Evolutionary conservation across 1,140 invertebrate species (phyloP), one percentile per base, ranked within the genome.

Genomic region (Adelges cooleyi): DNA sequence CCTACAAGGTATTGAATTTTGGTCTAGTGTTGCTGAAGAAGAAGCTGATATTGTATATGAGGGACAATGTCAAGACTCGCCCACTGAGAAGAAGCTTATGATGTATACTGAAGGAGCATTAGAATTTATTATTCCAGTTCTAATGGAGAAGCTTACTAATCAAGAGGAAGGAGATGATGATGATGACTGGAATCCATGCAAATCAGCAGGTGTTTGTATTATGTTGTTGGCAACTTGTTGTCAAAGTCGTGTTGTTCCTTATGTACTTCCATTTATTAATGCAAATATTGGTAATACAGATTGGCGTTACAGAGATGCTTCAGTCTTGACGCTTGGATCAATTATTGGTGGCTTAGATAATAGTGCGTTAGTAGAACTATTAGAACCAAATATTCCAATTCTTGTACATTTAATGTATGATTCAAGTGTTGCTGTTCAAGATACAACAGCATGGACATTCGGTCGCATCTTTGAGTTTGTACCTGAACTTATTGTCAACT

Each of bases 11-110:
- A 99, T 99, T 76, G 97, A 99, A 76, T 99, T 99, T 78, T 99
- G 97, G 97, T 98, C 95, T 0, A 98, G 95, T 73, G 95, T 99
- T 0, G 96, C 95, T 73, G 97, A 99, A 78, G 96, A 98, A 78
- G 97, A 99, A 80, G 91, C 97, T 33, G 94, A 97, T 77, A 77
- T 99, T 67, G 85, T 89, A 5, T 92, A 96, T 73, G 95, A 98
- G 76, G 89, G 91, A 11, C 29, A 33, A 33, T 33, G 29, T 33
- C 29, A 33, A 33, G 29, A 33, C 11, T 33, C 29, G 5, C 5
- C 29, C 11, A 5, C 4, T 82, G 87, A 33, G 11, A 33, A 33
- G 11, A 33, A 33, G 11, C 29, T 33, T 11, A 33, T 33, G 68
- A 86, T 87, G 76, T 99, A 98, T 80, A 94, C 95, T 17, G 90